Base-by-base conservation (phyloP, 2,888 invertebrate genomes). In the Caenorhabditis becei region DNA sequence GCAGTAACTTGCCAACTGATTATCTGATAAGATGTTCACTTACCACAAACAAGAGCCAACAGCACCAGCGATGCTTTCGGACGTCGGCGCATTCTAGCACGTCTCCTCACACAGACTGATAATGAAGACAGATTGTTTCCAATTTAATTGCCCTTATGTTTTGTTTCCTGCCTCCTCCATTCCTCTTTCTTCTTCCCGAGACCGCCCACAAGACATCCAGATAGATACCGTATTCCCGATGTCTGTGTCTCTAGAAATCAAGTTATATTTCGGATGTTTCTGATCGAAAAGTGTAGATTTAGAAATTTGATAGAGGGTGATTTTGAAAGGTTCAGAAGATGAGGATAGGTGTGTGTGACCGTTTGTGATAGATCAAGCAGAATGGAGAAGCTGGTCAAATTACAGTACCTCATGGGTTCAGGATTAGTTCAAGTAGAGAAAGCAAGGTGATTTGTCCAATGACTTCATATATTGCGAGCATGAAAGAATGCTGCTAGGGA, bases 351-450 rank as follows among this genome's bases (percentile, higher is more conserved):
- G 18, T 28, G 56, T 37, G 49, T 72, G 63, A 72, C 26, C 49
- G 56, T 65, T 72, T 72, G 72, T 72, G 65, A 72, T 65, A 72
- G 58, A 65, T 72, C 72, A 72, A 61, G 11, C n/a, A 18, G n/a
- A n/a, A 47, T 4, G 14, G 14, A 37, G 7, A 54, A 59, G 11
- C n/a, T 24, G 61, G 47, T 62, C 61, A 62, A 47, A 62, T n/a
- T 49, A 63, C 28, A 20, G 54, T 54, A 54, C 14, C 32, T 28
- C 28, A 2, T n/a, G 41, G 16, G 14, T 41, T 41, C 16, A 41
- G 41, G 35, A 35, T 10, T 35, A 35, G 5, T 35, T 35, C 35
- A 5, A 5, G n/a, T n/a, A n/a, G n/a, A 35, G 35, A 35, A 35
- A 35, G 35, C 10, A 35, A 8, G 35, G 35, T 10, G 5, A 5